Conservation (phyloP, 2,113 vertebrate species). For the Barbus barbus region DNA sequence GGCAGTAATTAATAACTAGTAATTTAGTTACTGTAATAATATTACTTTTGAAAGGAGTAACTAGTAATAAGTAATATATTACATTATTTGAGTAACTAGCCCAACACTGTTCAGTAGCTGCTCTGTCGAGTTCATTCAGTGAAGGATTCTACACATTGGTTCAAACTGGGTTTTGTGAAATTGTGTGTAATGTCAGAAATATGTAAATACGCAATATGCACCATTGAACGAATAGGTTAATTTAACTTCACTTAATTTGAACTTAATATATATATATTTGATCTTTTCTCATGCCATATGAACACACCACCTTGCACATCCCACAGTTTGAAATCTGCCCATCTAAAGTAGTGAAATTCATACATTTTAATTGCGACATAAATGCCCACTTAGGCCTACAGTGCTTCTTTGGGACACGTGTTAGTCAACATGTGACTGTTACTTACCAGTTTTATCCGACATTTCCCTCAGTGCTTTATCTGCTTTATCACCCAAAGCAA, state of each 20-base stretch:
- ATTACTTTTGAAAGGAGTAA: too few relatives aligned
- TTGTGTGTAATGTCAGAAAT: neutral
- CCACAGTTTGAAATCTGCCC: neutral
- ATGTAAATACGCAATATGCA: neutral
- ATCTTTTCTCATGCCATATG: neutral
- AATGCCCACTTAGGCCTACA: neutral
- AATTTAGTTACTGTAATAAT: too few relatives aligned
- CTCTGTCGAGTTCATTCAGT: too few relatives aligned
- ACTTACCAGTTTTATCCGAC: slow-evolving; percentile 64
- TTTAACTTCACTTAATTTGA: neutral
- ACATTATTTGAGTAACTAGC: too few relatives aligned
- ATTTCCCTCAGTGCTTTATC: slow-evolving; percentile 59
- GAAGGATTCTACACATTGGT: too few relatives aligned
- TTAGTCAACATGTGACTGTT: neutral
- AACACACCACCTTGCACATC: neutral
- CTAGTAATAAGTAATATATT: too few relatives aligned
- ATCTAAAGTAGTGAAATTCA: neutral
- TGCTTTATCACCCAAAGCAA: slow-evolving; percentile 63
- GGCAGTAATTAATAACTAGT: too few relatives aligned
- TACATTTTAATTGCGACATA: neutral
- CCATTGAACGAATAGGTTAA: rapidly evolving
- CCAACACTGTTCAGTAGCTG: too few relatives aligned
- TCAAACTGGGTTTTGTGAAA: neutral
- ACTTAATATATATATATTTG: too few relatives aligned
- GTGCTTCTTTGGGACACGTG: neutral